Evolutionary conservation across 2,888 invertebrate species (phyloP), one percentile per base, ranked within the genome.

Genomic region (Noctuana brunneofusca): DNA sequence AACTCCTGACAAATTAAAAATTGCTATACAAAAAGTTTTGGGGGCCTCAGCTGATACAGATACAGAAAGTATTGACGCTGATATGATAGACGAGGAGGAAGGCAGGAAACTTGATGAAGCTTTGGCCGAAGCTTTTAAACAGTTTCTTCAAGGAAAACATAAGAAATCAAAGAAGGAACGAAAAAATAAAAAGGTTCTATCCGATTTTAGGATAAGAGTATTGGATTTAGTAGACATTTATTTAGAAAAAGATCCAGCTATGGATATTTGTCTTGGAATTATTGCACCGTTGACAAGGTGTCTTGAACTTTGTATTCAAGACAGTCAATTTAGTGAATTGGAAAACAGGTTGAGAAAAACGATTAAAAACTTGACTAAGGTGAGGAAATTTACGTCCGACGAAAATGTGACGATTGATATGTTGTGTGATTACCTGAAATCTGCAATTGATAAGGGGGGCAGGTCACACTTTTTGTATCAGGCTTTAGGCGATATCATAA

Each of bases 211-310:
- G 67, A 93, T 95, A 38, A 92, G 96, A 67, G 95, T 94, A n/a
- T 87, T 96, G 38, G 96, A 96, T 87, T 86, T 96, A 53, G 87
- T 96, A 14, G 95, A 96, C 71, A 94, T 94, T 68, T 96, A 96
- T 76, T 78, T 96, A 38, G 94, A 95, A 69, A 94, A 94, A 20
- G 93, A 92, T 55, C 95, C 96, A 0, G 92, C 94, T 0, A 93
- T 96, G 93, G 91, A 94, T 41, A 86, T 95, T 24, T 93, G 94
- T 63, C 82, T 96, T 48, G 94, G 95, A 70, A 94, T 96, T 85
- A 93, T 96, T 71, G 86, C 94, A 6, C 94, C 95, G 0, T 81
- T 96, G 1, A 93, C 94, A 50, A 92, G 94, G 68, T 92, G 94
- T 71, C 80, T 96, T 1, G 95, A 96, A 77, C 94, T 94, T 76